Evolutionary conservation across 2,797 vertebrate genomes (phyloP).

Genomic region (Acipenser ruthenus): DNA sequence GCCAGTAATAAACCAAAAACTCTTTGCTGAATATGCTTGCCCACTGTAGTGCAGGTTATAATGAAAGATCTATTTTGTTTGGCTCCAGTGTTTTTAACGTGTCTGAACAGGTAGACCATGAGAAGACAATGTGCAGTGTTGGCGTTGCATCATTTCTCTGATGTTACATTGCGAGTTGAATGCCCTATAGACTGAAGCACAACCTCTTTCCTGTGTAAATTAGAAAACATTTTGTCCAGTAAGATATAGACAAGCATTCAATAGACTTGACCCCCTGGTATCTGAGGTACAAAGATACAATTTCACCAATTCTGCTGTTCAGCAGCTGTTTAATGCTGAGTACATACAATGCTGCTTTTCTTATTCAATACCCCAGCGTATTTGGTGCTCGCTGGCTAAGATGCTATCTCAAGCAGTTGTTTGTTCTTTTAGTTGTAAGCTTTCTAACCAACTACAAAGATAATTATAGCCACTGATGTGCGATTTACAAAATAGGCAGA

Average conservation of each 20-base stretch:
- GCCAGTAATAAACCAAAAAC: background rate
- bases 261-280: conserved; percentile 12
- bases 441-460: background rate
- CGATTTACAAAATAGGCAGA: too few species aligned
- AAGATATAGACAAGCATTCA: conserved; percentile 13
- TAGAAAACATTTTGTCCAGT: conserved; percentile 12
- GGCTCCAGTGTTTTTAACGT: background rate
- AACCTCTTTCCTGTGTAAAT: conserved; percentile 9
- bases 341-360: conserved; percentile 6
- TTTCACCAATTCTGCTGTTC: conserved; percentile 16
- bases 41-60: background rate
- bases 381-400: background rate
- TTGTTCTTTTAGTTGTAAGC: background rate
- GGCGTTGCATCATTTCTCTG: background rate
- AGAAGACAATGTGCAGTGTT: background rate
- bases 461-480: too few species aligned
- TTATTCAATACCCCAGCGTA: background rate
- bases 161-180: background rate
- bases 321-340: background rate
- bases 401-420: conserved; percentile 2
- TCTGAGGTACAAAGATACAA: conserved; percentile 5
- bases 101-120: background rate
- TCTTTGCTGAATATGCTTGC: background rate
- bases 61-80: background rate
- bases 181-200: background rate